A percentile compares a stretch with the other conserved stretches of the same genome.
These are phyloP conservation scores for Sarcophaga caerulescens DNA, from an alignment of 2,888 invertebrate genomes.

Conservation along the genomic window DNA sequence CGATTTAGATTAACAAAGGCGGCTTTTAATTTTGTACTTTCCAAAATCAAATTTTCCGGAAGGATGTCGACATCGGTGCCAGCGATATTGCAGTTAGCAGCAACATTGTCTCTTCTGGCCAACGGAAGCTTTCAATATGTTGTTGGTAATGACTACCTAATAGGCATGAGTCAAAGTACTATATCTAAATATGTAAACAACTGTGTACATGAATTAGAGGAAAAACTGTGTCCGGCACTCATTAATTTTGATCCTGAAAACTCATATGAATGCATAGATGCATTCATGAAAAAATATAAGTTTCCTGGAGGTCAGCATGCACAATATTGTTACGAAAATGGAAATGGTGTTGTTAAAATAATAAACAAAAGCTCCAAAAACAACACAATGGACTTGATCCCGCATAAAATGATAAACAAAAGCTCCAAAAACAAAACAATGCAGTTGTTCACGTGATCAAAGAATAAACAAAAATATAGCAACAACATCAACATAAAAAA, in stretches of 20 bases:
- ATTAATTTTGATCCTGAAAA: neutral
- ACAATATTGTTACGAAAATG: too few species aligned
- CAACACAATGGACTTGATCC: too few species aligned
- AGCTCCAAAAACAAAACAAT: too few species aligned
- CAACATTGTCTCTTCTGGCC: neutral
- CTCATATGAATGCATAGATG: neutral
- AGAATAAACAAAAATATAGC: too few species aligned
- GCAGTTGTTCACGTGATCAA: too few species aligned
- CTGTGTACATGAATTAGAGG: neutral
- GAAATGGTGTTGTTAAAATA: too few species aligned
- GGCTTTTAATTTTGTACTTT: neutral
- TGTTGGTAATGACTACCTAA: neutral
- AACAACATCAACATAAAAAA: too few species aligned
- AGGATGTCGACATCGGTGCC: neutral
- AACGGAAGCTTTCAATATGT: neutral
- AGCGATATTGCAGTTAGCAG: neutral
- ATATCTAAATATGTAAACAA: neutral
- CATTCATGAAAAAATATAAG: neutral
- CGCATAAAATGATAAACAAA: too few species aligned
- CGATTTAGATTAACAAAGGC: neutral
- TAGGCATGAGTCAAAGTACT: neutral
- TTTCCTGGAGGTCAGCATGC: neutral
- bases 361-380: too few species aligned
- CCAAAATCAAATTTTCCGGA: neutral
- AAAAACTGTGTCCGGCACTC: neutral